These are phyloP conservation scores for Ciconia nigra DNA, from an alignment of 2,797 vertebrate genomes.

Conservation along the genomic window DNA sequence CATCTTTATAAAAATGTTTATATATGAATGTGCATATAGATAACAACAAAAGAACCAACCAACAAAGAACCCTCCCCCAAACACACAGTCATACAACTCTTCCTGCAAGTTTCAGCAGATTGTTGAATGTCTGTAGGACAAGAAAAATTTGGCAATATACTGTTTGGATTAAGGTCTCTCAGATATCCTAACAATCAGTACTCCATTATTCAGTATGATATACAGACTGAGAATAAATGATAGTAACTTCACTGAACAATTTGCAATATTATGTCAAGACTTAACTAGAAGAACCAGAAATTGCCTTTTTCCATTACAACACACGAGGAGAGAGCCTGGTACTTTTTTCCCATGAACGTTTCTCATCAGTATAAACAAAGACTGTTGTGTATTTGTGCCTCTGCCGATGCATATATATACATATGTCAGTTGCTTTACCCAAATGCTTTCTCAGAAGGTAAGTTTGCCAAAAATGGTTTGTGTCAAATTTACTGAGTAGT, in stretches of 20 bases:
- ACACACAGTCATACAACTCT: background rate
- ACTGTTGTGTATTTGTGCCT: background rate
- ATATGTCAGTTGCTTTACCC: background rate
- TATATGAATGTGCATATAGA: rapidly evolving
- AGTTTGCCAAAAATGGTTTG: background rate
- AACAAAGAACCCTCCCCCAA: background rate
- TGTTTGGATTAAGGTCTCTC: background rate
- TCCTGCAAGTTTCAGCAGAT: background rate
- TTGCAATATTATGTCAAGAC: background rate
- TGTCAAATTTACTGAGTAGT: background rate
- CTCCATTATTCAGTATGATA: background rate
- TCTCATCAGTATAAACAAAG: background rate
- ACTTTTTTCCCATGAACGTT: background rate
- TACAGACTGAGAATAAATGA: background rate
- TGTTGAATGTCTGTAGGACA: background rate
- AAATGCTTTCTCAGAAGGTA: background rate
- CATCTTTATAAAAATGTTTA: background rate
- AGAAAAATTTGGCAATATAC: background rate
- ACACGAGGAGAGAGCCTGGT: background rate
- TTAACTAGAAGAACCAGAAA: background rate
- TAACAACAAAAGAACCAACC: background rate
- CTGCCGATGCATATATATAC: background rate
- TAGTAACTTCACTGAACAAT: background rate
- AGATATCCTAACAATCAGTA: background rate
- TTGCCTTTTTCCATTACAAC: background rate